Evolutionary conservation across 2,113 vertebrate species (phyloP), one percentile per base, ranked within the genome.

Genomic region (Scopus umbretta): DNA sequence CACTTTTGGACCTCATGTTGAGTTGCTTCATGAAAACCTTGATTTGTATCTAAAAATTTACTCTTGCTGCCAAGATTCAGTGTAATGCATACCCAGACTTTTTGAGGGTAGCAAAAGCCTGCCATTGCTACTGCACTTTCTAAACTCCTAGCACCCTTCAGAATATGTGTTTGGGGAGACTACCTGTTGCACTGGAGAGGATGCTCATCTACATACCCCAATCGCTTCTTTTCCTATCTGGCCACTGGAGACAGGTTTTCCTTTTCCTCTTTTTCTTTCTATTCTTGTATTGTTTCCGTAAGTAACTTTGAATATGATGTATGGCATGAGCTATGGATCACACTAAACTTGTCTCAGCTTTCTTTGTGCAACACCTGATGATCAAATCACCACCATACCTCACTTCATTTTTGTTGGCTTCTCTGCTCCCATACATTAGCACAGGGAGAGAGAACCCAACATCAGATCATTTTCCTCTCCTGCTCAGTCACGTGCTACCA

Each of bases 191-290:
- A 36, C 25, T 88, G 71, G 42, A 50, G 43, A 72, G 22, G 18
- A 49, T 53, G 18, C 42, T 59, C 5, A 34, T 71, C 29, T 62
- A 1, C 1, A 0, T 49, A 58, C 3, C 4, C 6, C 6, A 23
- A 8, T 40, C 1, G 4, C 27, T 78, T 88, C 13, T 68, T 16
- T 59, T 86, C 43, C 47, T 72, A 47, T 32, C 15, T 86, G n/a
- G 18, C 25, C 20, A 26, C 63, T 25, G 49, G n/a, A 72, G 49
- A 59, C 8, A 76, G 10, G 6, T 59, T 86, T 91, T 63, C 9
- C 13, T 36, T 86, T 86, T 88, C 20, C 29, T 73, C 6, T 87
- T 80, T 73, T 20, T 11, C 5, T n/a, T 76, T 84, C 27, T 72
- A 14, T 53, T 38, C 13, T 38, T 47, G 5, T 23, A 72, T 80